These are phyloP conservation scores for Bubalus kerabau DNA, from an alignment of 2,113 vertebrate genomes.

Conservation along the genomic window DNA sequence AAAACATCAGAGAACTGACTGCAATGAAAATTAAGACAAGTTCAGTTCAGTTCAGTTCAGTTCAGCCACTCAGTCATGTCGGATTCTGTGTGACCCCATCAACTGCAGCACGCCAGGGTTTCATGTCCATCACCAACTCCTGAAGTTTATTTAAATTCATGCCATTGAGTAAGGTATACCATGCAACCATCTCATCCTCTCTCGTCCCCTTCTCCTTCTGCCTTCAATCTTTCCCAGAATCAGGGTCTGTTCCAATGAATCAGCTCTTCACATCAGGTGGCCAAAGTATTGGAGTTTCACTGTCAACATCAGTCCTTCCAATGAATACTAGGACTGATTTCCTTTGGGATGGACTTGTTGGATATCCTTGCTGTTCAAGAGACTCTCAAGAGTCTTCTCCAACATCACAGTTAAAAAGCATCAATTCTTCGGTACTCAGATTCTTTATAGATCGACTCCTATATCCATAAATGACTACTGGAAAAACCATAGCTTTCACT, in stretches of 20 bases:
- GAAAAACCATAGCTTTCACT: background rate
- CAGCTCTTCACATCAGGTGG: background rate
- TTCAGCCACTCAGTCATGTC: background rate
- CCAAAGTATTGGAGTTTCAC: background rate
- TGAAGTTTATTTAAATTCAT: background rate
- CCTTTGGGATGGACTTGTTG: background rate
- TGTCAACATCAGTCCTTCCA: background rate
- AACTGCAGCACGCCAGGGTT: accelerated
- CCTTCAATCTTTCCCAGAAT: background rate
- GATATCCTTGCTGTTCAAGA: background rate
- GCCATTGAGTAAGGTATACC: background rate
- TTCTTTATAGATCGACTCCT: background rate
- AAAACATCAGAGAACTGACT: background rate
- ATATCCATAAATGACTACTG: background rate
- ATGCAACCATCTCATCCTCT: background rate
- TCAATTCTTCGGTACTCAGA: background rate
- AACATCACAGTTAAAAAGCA: background rate
- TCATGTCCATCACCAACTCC: background rate
- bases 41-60: background rate
- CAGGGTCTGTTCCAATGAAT: background rate
- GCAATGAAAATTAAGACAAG: background rate
- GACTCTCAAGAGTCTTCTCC: background rate
- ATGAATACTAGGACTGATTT: background rate
- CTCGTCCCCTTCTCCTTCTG: background rate
- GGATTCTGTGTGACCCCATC: background rate